A percentile compares a stretch with the other conserved stretches of the same genome.
phyloP scores from a whole-genome alignment of 2,113 vertebrate species.

The Planiliza haematocheilus region DNA sequence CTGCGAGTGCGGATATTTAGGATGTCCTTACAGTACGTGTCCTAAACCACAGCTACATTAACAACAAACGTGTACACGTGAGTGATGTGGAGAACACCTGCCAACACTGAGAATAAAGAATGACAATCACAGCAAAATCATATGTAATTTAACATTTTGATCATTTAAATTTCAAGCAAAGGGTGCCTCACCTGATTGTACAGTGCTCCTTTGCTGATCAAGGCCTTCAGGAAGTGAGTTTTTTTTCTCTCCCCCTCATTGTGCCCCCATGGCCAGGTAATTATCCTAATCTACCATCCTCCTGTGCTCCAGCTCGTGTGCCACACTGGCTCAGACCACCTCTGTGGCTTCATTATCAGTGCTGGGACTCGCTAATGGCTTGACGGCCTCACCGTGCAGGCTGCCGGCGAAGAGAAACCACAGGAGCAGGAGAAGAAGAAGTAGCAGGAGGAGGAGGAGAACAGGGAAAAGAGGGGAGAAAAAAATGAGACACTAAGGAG shows the following conservation, averaged over 20 bases:
- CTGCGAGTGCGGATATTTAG: constrained; percentile 69
- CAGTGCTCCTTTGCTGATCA: constrained; percentile 34
- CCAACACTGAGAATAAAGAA: constrained; percentile 28
- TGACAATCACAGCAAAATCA: constrained; percentile 18
- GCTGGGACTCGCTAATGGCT: constrained; percentile 77
- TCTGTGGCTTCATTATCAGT: constrained; percentile 79
- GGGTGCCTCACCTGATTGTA: constrained; percentile 57
- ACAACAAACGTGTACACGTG: constrained; percentile 44
- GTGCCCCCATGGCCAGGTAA: constrained; percentile 70
- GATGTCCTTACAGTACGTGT: constrained; percentile 54
- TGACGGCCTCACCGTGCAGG: constrained; percentile 57
- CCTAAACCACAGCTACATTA: constrained; percentile 32
- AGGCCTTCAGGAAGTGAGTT: constrained; percentile 63
- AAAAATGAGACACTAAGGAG: constrained; percentile 51
- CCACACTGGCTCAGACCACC: constrained; percentile 75
- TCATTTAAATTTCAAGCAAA: constrained; percentile 36
- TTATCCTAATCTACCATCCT: constrained; percentile 80
- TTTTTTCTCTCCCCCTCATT: constrained; percentile 43
- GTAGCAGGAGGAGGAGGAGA: constrained; percentile 30
- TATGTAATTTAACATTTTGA: constrained; percentile 14
- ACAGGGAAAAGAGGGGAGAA: constrained; percentile 4
- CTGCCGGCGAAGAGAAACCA: constrained; percentile 54
- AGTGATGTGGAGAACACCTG: constrained; percentile 22
- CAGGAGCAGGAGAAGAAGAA: constrained; percentile 15
- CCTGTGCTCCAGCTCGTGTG: constrained; percentile 61